Evolutionary conservation across 1,140 invertebrate genomes (phyloP).

Genomic region (Drosophila sechellia): DNA sequence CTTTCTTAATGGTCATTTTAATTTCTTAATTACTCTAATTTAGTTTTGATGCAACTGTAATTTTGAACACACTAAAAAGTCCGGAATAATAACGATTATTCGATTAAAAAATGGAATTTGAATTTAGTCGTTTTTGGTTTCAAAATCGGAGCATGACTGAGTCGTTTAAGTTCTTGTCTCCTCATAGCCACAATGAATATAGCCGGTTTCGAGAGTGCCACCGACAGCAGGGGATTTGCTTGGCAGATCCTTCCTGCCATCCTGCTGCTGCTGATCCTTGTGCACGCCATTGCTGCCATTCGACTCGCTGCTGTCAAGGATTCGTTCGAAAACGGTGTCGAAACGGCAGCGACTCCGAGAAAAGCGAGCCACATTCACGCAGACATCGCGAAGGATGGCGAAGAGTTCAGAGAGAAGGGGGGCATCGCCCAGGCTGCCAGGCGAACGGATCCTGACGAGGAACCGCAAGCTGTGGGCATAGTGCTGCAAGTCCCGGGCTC

Average conservation of each 20-base stretch:
- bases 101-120: background rate
- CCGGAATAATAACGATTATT: background rate
- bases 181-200: constrained; percentile 74
- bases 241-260: constrained; percentile 24
- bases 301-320: constrained; percentile 61
- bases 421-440: background rate
- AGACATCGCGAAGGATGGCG: constrained; percentile 43
- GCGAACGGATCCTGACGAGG: constrained; percentile 39
- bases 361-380: constrained; percentile 52
- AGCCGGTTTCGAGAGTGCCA: constrained; percentile 64
- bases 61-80: background rate
- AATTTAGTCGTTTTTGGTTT: constrained; percentile 8
- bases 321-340: constrained; percentile 77
- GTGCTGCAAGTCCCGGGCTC: constrained; percentile 62
- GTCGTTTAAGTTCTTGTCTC: constrained; percentile 57
- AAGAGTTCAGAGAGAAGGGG: constrained; percentile 65
- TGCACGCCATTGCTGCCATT: constrained; percentile 7
- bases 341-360: constrained; percentile 72
- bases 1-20: too few relatives aligned
- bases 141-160: background rate
- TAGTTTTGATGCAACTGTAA: background rate
- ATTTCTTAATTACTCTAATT: background rate
- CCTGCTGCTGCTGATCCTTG: constrained; percentile 5
- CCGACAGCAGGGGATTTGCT: constrained; percentile 59
- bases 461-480: constrained; percentile 70